These are phyloP conservation scores for Pantala flavescens DNA, from an alignment of 1,140 invertebrate species.

Conservation along the genomic window DNA sequence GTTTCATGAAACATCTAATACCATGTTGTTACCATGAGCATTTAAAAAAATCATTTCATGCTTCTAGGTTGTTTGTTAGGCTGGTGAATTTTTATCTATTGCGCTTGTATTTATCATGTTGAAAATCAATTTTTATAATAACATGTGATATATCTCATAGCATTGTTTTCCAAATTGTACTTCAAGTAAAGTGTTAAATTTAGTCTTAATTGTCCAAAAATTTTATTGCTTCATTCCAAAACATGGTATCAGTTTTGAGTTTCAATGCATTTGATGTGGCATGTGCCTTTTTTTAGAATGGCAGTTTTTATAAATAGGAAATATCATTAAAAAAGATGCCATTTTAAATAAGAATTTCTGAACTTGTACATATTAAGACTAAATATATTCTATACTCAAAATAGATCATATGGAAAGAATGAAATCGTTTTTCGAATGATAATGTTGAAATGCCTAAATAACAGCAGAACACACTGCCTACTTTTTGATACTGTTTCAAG, in stretches of 20 bases:
- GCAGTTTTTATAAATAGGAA: not conserved
- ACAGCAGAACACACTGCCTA: not conserved
- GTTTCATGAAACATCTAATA: not conserved
- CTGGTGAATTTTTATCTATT: not conserved
- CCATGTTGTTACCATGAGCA: conserved; percentile 1
- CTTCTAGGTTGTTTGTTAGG: not conserved
- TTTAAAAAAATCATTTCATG: not conserved
- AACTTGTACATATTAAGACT: not conserved
- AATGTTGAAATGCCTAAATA: conserved; percentile 1
- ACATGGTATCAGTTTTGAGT: conserved; percentile 2
- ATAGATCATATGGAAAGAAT: too few species aligned
- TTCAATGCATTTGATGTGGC: conserved; percentile 1
- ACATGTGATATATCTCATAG: not conserved
- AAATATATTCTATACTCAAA: too few species aligned
- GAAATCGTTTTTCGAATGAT: not conserved
- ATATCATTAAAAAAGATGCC: not conserved
- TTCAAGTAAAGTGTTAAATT: not conserved
- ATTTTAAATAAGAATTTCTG: not conserved
- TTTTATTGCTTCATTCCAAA: not conserved
- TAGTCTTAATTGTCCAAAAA: not conserved
- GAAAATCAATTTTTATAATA: not conserved
- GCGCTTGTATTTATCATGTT: not conserved
- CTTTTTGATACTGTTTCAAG: not conserved
- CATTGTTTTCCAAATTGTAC: not conserved
- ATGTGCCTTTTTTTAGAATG: not conserved